Conservation (phyloP, 1,140 invertebrate genomes). For the Prorops nasuta region DNA sequence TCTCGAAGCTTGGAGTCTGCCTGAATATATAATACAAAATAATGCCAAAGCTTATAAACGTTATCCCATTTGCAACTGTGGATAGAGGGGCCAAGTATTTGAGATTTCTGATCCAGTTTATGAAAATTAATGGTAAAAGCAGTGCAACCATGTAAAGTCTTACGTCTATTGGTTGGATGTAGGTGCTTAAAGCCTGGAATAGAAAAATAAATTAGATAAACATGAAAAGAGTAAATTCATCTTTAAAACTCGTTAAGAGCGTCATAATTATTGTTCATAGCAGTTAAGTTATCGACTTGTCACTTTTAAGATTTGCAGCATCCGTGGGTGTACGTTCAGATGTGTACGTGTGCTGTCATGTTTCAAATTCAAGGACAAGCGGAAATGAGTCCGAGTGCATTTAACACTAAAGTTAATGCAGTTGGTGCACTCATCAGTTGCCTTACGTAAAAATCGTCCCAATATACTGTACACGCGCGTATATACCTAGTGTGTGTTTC, state of each 20-base stretch:
- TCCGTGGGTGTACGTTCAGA: too few relatives aligned
- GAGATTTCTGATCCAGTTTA: conserved; percentile 72
- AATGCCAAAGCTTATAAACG: conserved; percentile 65
- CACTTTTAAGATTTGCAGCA: too few relatives aligned
- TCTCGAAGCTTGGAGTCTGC: conserved; percentile 55
- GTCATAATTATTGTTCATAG: too few relatives aligned
- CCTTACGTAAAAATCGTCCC: conserved; percentile 24
- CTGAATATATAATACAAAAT: conserved; percentile 70
- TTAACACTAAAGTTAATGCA: too few relatives aligned
- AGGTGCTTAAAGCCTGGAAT: conserved; percentile 32
- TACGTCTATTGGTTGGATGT: conserved; percentile 47
- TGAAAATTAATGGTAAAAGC: conserved; percentile 67
- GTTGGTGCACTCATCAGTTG: conserved; percentile 14
- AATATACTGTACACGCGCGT: too few relatives aligned
- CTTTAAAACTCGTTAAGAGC: too few relatives aligned
- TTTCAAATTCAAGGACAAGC: conserved; percentile 21
- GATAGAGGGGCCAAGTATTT: conserved; percentile 74
- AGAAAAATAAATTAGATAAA: not conserved
- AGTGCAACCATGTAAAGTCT: conserved; percentile 66
- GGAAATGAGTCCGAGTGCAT: conserved; percentile 19
- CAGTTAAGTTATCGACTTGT: too few relatives aligned
- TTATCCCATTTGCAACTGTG: conserved; percentile 69
- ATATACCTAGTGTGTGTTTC: too few relatives aligned
- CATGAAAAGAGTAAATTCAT: too few relatives aligned
- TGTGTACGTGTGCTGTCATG: not conserved